A percentile compares a stretch with the other conserved stretches of the same genome.
These are phyloP conservation scores for Pituophis catenifer DNA, from an alignment of 2,113 vertebrate species.

Conservation along the genomic window DNA sequence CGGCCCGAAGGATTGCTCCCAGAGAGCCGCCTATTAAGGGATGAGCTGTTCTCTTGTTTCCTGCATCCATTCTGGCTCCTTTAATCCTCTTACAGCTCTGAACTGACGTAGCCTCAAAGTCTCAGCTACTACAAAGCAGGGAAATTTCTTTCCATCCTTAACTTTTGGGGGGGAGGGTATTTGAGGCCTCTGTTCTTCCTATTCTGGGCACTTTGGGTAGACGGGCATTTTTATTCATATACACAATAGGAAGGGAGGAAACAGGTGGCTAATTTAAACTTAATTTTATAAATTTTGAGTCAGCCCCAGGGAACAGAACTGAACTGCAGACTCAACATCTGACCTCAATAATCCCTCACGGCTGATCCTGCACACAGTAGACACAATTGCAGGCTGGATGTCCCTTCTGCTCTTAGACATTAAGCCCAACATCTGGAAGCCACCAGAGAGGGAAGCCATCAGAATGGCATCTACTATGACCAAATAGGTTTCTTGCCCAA, in stretches of 20 bases:
- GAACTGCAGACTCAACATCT: neutral
- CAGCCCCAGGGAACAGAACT: neutral
- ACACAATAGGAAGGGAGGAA: neutral
- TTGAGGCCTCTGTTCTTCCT: neutral
- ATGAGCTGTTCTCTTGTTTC: conserved; percentile 29
- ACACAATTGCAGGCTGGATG: neutral
- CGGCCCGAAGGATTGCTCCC: neutral
- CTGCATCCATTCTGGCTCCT: conserved; percentile 29
- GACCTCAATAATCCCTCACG: neutral
- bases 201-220: neutral
- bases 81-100: conserved; percentile 31
- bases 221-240: neutral
- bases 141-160: neutral
- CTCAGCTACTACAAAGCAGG: neutral
- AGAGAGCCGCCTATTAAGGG: conserved; percentile 28
- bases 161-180: neutral
- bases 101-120: neutral
- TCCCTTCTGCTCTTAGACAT: neutral
- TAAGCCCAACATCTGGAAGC: neutral
- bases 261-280: neutral
- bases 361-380: neutral
- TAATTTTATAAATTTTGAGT: neutral
- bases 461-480: neutral
- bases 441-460: neutral
- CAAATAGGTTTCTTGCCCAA: neutral